These are phyloP conservation scores for Enteromius unitaeniatus DNA, from an alignment of 2,797 vertebrate genomes.

Conservation along the genomic window DNA sequence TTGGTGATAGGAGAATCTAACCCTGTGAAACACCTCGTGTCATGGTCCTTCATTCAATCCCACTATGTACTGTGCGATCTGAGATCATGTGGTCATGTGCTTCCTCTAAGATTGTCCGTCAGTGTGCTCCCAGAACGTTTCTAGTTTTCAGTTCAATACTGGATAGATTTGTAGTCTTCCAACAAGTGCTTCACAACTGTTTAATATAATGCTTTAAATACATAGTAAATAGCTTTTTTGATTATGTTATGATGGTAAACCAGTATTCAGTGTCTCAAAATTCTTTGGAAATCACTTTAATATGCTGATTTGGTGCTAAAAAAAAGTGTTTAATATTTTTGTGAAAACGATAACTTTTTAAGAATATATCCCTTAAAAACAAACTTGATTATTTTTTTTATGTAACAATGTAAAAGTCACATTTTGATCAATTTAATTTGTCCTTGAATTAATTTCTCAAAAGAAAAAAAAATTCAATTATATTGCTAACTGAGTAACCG, in stretches of 20 bases:
- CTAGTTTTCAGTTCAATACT: neutral
- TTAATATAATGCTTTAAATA: neutral
- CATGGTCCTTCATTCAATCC: slow-evolving; percentile 1
- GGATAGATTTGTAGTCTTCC: neutral
- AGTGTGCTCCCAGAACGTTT: neutral
- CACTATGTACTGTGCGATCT: neutral
- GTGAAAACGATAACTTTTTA: too few species aligned
- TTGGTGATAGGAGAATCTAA: slow-evolving; percentile 20
- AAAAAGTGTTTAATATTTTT: neutral
- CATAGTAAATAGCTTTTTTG: neutral
- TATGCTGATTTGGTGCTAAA: neutral
- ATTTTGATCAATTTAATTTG: neutral
- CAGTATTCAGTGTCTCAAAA: neutral
- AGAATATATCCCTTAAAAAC: too few species aligned
- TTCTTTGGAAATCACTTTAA: neutral
- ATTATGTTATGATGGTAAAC: neutral
- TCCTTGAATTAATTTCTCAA: neutral
- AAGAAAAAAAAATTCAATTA: neutral
- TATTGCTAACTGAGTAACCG: neutral
- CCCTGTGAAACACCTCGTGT: slow-evolving; percentile 6
- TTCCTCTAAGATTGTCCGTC: neutral
- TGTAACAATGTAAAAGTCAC: neutral
- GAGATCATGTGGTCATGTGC: slow-evolving; percentile 1
- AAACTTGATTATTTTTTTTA: neutral
- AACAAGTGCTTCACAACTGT: neutral